Percentiles rank a stretch among this genome's conserved stretches.
Evolutionary conservation across 2,888 invertebrate species (phyloP).

Genomic region (Cosmorhoe ocellata): DNA sequence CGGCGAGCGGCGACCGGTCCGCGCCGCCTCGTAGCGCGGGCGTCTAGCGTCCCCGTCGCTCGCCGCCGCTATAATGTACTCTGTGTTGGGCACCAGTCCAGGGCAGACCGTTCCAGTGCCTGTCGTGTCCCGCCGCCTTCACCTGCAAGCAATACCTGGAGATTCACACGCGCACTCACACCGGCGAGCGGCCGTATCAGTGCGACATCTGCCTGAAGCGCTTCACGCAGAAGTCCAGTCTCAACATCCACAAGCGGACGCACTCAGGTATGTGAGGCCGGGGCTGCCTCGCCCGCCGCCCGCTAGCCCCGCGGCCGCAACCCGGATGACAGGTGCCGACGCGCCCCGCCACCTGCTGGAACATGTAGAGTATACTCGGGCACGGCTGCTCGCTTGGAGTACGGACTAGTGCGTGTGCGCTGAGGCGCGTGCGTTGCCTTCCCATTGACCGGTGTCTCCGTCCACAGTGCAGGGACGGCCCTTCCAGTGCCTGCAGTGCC

Average conservation of each 20-base stretch:
- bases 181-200: slow-evolving; percentile 83
- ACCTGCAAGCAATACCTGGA: slow-evolving; percentile 84
- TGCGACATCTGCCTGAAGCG: slow-evolving; percentile 90
- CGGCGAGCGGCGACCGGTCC: slow-evolving; percentile 75
- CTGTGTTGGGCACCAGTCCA: slow-evolving; percentile 81
- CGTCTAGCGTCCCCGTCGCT: slow-evolving; percentile 72
- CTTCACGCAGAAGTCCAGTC: slow-evolving; percentile 91
- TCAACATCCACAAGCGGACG: slow-evolving; percentile 91
- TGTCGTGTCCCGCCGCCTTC: slow-evolving; percentile 83
- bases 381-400: slow-evolving; percentile 30
- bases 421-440: slow-evolving; percentile 23
- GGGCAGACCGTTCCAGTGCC: slow-evolving; percentile 83
- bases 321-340: no score
- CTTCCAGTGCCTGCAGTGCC: slow-evolving; percentile 83
- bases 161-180: slow-evolving; percentile 85
- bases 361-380: no score
- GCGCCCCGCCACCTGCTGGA: no score
- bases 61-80: slow-evolving; percentile 77
- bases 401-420: slow-evolving; percentile 34
- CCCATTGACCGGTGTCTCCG: slow-evolving; percentile 39
- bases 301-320: neutral
- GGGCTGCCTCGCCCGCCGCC: no score
- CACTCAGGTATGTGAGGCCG: slow-evolving; percentile 83
- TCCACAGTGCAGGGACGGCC: slow-evolving; percentile 81
- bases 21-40: slow-evolving; percentile 76